A percentile compares a stretch with the other conserved stretches of the same genome.
These are phyloP conservation scores for Antechinus stuartii DNA, from an alignment of 2,113 vertebrate species.

Conservation along the genomic window DNA sequence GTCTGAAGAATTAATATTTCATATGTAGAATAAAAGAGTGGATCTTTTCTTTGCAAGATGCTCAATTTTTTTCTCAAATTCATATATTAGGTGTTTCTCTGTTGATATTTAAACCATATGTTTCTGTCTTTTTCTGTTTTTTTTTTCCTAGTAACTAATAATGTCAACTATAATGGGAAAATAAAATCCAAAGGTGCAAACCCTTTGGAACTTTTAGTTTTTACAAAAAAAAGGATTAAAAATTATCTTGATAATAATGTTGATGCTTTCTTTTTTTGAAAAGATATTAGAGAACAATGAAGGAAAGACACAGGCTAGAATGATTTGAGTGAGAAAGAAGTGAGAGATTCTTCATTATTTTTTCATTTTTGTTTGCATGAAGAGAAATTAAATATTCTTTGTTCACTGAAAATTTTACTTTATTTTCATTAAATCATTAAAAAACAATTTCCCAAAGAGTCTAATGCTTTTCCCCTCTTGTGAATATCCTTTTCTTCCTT, in stretches of 20 bases:
- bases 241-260: conserved; percentile 6
- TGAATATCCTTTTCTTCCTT: conserved; percentile 9
- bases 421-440: conserved; percentile 30
- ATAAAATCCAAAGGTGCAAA: not conserved
- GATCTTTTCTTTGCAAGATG: not conserved
- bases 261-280: not conserved
- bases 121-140: not conserved
- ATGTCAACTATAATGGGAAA: not conserved
- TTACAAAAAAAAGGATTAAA: conserved; percentile 17
- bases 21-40: not conserved
- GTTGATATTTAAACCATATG: not conserved
- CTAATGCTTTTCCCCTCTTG: conserved; percentile 13
- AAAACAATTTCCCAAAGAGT: not conserved
- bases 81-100: not conserved
- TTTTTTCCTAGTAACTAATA: conserved; percentile 9
- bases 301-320: not conserved
- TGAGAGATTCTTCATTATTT: not conserved
- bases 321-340: not conserved
- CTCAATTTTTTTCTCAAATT: not conserved
- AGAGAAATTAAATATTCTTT: not conserved
- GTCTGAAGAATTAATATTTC: not conserved
- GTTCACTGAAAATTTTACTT: not conserved
- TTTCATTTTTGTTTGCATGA: not conserved
- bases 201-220: not conserved
- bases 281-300: conserved; percentile 18